Percentiles rank a stretch among this genome's conserved stretches.
Evolutionary conservation across 2,797 vertebrate genomes (phyloP).

Genomic region (Streptopelia turtur): DNA sequence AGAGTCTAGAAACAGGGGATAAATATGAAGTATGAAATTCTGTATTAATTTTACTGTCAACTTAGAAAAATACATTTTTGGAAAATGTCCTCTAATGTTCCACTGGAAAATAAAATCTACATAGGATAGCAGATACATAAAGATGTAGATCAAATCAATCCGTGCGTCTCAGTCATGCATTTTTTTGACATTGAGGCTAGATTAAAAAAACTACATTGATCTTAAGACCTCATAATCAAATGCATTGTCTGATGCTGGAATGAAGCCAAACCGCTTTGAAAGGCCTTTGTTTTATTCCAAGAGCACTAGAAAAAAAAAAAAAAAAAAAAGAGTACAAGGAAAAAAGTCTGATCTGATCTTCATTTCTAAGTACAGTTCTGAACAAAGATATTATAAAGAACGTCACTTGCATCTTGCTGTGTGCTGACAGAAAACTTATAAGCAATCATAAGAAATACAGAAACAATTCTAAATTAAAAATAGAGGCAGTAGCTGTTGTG

Average conservation of each 20-base stretch:
- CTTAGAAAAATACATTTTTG: neutral
- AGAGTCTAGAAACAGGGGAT: neutral
- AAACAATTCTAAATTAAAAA: neutral
- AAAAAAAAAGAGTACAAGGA: neutral
- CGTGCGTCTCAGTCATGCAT: neutral
- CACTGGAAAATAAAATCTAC: neutral
- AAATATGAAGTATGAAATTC: neutral
- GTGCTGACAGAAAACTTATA: neutral
- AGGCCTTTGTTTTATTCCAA: constrained; percentile 13
- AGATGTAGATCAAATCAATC: neutral
- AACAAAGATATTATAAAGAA: neutral
- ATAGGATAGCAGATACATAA: rapidly evolving
- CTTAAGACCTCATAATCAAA: constrained; percentile 40
- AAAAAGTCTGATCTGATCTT: neutral
- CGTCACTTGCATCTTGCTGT: neutral
- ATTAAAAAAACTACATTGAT: constrained; percentile 25
- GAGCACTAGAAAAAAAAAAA: neutral
- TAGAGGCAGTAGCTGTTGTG: neutral
- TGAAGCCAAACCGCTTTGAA: neutral
- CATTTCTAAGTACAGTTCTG: neutral
- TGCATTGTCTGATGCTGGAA: constrained; percentile 13
- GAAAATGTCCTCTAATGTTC: neutral
- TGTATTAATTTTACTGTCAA: neutral
- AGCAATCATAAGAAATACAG: neutral
- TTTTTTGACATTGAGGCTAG: neutral